Evolutionary conservation across 1,140 invertebrate genomes (phyloP), one percentile per base, ranked within the genome.

Genomic region (Drosophila lacteicornis): DNA sequence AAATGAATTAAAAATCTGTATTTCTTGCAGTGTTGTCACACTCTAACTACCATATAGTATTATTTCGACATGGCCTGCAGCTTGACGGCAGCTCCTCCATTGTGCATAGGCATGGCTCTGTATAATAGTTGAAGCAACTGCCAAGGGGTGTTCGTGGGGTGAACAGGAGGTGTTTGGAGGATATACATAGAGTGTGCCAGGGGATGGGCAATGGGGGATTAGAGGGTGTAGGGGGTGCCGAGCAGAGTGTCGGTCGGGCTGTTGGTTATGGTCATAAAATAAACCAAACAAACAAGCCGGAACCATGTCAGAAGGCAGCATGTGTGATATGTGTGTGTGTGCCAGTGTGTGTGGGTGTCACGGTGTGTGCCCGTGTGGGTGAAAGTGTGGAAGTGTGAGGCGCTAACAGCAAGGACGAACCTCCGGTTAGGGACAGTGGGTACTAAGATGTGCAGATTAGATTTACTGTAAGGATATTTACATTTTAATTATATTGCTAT

Each of bases 251-350:
- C 50, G 77, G 74, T 61, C 73, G 75, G 67, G 65, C 68, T 73
- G 70, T 83, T 76, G 80, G 87, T 91, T 91, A 91, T 91, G 87
- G 87, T 75, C 87, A 91, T 87, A 91, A 91, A 91, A 91, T 91
- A 91, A 91, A 91, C 87, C 87, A 91, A 91, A 91, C 82, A 91
- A 91, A 91, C 87, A 91, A 91, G 87, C 82, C 86, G 86, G 87
- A 91, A 91, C 82, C 87, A 91, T 91, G 82, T 91, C 87, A 91
- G 80, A 91, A 86, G 80, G 80, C 86, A 76, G 69, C 76, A 88
- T 74, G 82, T 73, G 70, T 75, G 80, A 69, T 78, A 87, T 62
- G 59, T 22, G 19, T 60, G 27, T 30, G 51, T 50, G 50, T 43
- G 27, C 27, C 5, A 30, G 27, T 30, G 47, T 66, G 40, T 67